A percentile compares a stretch with the other conserved stretches of the same genome.
These are phyloP conservation scores for Parthenolecanium corni DNA, from an alignment of 2,888 invertebrate genomes.

Conservation along the genomic window DNA sequence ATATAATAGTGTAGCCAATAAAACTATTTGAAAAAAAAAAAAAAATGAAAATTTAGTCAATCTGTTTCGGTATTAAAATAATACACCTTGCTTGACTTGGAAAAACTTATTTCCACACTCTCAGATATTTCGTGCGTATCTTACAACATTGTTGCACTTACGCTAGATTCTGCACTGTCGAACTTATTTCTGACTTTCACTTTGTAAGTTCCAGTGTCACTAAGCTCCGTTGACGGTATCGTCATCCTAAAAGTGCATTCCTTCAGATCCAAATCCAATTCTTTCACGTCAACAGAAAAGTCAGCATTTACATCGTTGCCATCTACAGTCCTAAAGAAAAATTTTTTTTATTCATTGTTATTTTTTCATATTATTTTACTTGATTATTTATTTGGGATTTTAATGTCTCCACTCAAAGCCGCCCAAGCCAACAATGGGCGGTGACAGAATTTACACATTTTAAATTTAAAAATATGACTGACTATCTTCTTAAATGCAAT, in stretches of 20 bases:
- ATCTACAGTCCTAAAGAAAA: conserved; percentile 50
- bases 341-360: not conserved
- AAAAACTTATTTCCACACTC: too few species aligned
- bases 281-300: conserved; percentile 51
- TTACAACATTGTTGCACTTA: conserved; percentile 35
- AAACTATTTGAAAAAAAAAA: too few species aligned
- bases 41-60: too few species aligned
- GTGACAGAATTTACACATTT: not conserved
- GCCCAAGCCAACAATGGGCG: not conserved
- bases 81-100: too few species aligned
- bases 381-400: too few species aligned
- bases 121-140: too few species aligned
- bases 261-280: conserved; percentile 61
- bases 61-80: too few species aligned
- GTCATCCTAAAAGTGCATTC: conserved; percentile 69
- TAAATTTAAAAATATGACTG: too few species aligned
- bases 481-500: not conserved
- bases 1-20: too few species aligned
- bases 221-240: conserved; percentile 60
- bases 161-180: conserved; percentile 60
- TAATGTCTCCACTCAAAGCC: too few species aligned
- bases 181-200: conserved; percentile 68
- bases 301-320: conserved; percentile 57
- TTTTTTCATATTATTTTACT: too few species aligned
- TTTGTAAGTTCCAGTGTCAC: conserved; percentile 71